Evolutionary conservation across 2,113 vertebrate genomes (phyloP).

Genomic region (Callaeas wilsoni): DNA sequence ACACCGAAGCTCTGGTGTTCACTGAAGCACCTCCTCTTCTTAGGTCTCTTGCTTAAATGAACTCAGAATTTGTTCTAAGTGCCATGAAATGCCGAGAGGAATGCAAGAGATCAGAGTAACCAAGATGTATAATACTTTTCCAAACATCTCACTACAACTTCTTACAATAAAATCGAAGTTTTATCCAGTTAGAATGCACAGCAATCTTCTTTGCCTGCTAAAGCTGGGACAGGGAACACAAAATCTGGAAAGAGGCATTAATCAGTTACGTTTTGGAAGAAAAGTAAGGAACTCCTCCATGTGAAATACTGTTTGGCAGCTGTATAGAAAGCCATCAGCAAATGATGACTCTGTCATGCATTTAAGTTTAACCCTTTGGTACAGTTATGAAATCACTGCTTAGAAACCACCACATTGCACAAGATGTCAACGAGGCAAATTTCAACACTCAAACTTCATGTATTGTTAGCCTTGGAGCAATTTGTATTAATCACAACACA

Average conservation of each 20-base stretch:
- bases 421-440: not conserved
- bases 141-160: not conserved
- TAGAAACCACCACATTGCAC: not conserved
- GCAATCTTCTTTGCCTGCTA: not conserved
- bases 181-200: not conserved
- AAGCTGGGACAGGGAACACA: not conserved
- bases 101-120: not conserved
- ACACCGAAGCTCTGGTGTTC: not conserved
- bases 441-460: not conserved
- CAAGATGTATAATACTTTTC: not conserved
- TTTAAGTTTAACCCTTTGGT: not conserved
- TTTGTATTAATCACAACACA: not conserved
- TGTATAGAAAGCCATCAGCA: not conserved
- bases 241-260: not conserved
- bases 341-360: not conserved
- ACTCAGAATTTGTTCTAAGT: not conserved
- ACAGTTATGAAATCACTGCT: not conserved
- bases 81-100: not conserved
- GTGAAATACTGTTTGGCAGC: not conserved
- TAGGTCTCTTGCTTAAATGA: not conserved
- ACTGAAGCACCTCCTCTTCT: not conserved
- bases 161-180: not conserved
- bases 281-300: not conserved
- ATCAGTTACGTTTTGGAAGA: not conserved
- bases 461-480: not conserved